A percentile compares a stretch with the other conserved stretches of the same genome.
Conservation (phyloP, 2,888 invertebrate species). For the Scaptomyza reducta region DNA sequence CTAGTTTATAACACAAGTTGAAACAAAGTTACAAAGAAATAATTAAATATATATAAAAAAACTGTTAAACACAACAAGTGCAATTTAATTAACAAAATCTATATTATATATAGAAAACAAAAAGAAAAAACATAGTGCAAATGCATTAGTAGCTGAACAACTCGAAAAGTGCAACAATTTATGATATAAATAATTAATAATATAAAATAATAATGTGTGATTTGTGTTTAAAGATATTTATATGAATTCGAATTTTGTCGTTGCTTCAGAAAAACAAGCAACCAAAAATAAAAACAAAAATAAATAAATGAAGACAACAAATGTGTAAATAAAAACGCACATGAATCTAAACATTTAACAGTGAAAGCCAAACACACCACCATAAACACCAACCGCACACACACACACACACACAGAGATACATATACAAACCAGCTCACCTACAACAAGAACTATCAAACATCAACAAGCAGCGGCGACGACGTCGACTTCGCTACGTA, state of each 20-base stretch:
- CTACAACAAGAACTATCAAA: conserved; percentile 53
- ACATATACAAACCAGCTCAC: conserved; percentile 11
- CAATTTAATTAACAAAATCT: conserved; percentile 52
- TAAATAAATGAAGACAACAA: conserved; percentile 30
- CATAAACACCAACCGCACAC: conserved; percentile 21
- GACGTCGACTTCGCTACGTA: conserved; percentile 55
- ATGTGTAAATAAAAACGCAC: conserved; percentile 63
- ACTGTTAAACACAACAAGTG: conserved; percentile 74
- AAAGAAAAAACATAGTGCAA: conserved; percentile 53
- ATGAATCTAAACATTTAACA: conserved; percentile 62
- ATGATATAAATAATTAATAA: conserved; percentile 17
- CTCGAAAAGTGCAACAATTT: conserved; percentile 36
- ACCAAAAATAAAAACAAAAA: conserved; percentile 35
- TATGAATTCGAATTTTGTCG: conserved; percentile 23
- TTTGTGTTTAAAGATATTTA: conserved; percentile 30
- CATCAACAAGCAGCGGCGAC: conserved; percentile 46
- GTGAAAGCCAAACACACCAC: conserved; percentile 57
- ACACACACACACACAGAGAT: conserved; percentile 21
- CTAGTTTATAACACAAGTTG: conserved; percentile 39
- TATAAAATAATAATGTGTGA: conserved; percentile 5
- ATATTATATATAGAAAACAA: conserved; percentile 16
- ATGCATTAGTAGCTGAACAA: conserved; percentile 61
- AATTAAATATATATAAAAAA: conserved; percentile 29
- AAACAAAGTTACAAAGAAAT: conserved; percentile 20
- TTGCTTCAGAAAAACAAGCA: conserved; percentile 26